phyloP scores from a whole-genome alignment of 2,113 vertebrate genomes.

The Talpa occidentalis region DNA sequence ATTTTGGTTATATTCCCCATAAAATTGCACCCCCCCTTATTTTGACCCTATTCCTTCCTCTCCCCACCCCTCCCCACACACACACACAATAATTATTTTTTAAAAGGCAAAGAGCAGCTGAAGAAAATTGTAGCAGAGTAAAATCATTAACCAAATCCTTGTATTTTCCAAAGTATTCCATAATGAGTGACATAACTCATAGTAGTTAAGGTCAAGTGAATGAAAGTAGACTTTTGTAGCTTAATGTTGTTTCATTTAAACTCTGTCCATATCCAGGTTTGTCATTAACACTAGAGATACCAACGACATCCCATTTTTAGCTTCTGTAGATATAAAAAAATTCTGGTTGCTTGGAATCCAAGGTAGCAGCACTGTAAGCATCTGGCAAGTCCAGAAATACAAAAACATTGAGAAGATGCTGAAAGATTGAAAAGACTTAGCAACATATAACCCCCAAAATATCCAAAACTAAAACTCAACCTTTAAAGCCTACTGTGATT shows the following conservation, averaged over 20 bases:
- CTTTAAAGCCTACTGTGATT: neutral
- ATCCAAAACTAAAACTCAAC: neutral
- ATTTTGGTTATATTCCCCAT: no score
- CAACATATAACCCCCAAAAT: neutral
- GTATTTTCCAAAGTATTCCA: constrained; percentile 32
- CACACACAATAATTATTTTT: neutral
- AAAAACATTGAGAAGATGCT: neutral
- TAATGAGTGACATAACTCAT: neutral
- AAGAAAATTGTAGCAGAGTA: constrained; percentile 51
- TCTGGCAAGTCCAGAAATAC: neutral
- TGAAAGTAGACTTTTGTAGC: neutral
- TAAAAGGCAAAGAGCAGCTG: neutral
- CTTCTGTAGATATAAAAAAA: neutral
- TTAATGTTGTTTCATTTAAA: constrained; percentile 25
- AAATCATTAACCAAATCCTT: neutral
- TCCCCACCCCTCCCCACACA: no score
- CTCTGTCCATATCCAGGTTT: neutral
- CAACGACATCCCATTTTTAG: neutral
- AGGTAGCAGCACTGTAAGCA: neutral
- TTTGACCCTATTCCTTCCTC: no score
- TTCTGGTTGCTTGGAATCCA: neutral
- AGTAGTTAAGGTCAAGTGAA: neutral
- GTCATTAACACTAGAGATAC: constrained; percentile 17
- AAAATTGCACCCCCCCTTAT: no score
- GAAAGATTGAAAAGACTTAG: constrained; percentile 9